Conservation (phyloP, 2,113 vertebrate species). For the Neodon shergylaensis region DNA sequence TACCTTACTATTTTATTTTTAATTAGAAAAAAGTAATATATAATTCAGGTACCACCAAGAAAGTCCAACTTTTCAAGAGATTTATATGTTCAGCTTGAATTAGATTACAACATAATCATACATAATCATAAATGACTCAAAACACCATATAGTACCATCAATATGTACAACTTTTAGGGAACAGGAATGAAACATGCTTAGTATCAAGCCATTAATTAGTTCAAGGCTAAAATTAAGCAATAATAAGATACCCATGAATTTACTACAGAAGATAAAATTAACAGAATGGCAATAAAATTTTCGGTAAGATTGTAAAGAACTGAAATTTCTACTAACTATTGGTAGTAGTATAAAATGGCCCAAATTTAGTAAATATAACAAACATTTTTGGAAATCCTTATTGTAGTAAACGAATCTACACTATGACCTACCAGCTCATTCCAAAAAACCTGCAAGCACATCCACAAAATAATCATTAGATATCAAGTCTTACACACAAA, state of each 20-base stretch:
- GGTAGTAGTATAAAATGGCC: background rate
- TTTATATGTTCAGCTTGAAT: background rate
- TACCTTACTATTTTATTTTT: background rate
- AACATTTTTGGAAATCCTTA: constrained; percentile 7
- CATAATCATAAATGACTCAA: background rate
- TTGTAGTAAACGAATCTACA: background rate
- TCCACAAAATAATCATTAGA: background rate
- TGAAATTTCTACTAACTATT: background rate
- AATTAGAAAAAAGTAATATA: background rate
- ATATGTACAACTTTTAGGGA: background rate
- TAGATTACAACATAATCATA: background rate
- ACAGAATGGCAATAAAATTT: background rate
- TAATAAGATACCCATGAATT: background rate
- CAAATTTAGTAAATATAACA: background rate
- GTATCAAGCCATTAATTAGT: constrained; percentile 3
- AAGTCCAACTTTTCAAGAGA: background rate
- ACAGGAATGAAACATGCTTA: background rate
- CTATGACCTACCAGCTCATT: background rate
- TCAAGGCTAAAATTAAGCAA: constrained; percentile 35
- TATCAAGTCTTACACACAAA: background rate
- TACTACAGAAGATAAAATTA: background rate
- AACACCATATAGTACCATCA: background rate
- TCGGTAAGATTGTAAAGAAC: background rate
- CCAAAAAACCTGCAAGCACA: constrained; percentile 4
- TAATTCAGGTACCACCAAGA: background rate